Conservation (phyloP, 2,888 invertebrate genomes). For the Yponomeuta cagnagella region DNA sequence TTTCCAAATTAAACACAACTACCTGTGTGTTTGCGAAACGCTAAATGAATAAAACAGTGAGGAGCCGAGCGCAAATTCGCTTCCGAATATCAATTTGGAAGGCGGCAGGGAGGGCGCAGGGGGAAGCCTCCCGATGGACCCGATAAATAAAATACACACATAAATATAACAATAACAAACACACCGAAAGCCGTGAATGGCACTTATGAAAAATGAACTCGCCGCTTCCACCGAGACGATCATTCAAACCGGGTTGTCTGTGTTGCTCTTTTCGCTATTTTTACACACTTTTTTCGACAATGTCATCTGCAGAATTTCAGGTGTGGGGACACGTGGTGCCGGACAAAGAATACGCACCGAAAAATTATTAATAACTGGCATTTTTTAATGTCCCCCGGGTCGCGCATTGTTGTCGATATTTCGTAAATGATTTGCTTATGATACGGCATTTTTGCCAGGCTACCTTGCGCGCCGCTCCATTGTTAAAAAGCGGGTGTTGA, state of each 20-base stretch:
- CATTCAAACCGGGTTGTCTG: slow-evolving; percentile 76
- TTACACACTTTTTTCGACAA: slow-evolving; percentile 53
- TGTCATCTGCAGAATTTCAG: slow-evolving; percentile 72
- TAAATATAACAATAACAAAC: slow-evolving; percentile 56
- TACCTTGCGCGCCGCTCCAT: slow-evolving; percentile 45
- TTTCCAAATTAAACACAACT: slow-evolving; percentile 73
- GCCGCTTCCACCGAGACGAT: slow-evolving; percentile 75
- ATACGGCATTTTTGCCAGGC: slow-evolving; percentile 57
- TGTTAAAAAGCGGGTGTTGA: slow-evolving; percentile 55
- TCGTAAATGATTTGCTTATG: slow-evolving; percentile 74
- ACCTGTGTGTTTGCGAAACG: slow-evolving; percentile 72
- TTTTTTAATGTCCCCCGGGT: slow-evolving; percentile 64
- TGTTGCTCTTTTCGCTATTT: slow-evolving; percentile 63
- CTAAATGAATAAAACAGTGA: slow-evolving; percentile 75
- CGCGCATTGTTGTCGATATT: slow-evolving; percentile 74
- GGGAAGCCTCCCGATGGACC: slow-evolving; percentile 23
- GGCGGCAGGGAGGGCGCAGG: slow-evolving; percentile 42
- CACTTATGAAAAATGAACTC: slow-evolving; percentile 77
- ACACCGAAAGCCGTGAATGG: slow-evolving; percentile 73
- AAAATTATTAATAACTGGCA: slow-evolving; percentile 72
- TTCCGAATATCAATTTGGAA: slow-evolving; percentile 72
- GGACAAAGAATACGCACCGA: slow-evolving; percentile 52
- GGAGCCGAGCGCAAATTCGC: slow-evolving; percentile 65
- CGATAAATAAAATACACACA: slow-evolving; percentile 49
- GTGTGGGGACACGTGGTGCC: slow-evolving; percentile 72